A percentile compares a stretch with the other conserved stretches of the same genome.
phyloP scores from a whole-genome alignment of 2,888 invertebrate genomes.

The Rosalia funebris region DNA sequence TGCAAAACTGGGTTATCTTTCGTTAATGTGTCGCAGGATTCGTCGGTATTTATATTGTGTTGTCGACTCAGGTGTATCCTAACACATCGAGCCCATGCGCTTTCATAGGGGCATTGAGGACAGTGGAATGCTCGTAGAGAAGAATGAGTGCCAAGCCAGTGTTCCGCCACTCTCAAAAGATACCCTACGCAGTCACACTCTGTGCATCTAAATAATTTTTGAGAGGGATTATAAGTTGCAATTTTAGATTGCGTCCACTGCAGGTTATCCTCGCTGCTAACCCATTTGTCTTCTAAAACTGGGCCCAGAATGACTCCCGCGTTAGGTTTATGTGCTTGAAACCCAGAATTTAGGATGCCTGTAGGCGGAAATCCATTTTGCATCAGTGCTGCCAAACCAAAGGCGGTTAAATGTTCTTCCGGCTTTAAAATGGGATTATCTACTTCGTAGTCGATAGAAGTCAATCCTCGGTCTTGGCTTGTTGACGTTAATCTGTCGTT shows the following conservation, averaged over 20 bases:
- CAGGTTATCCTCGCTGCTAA: slow-evolving; percentile 76
- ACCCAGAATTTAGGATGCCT: slow-evolving; percentile 72
- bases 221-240: slow-evolving; percentile 81
- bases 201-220: slow-evolving; percentile 78
- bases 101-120: slow-evolving; percentile 78
- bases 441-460: slow-evolving; percentile 66
- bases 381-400: slow-evolving; percentile 81
- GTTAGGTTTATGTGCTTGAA: slow-evolving; percentile 65
- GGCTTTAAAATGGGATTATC: slow-evolving; percentile 69
- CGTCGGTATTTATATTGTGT: slow-evolving; percentile 75
- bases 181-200: slow-evolving; percentile 82
- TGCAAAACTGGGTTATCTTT: slow-evolving; percentile 80
- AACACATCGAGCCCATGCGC: slow-evolving; percentile 80
- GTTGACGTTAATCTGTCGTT: slow-evolving; percentile 56
- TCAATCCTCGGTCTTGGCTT: slow-evolving; percentile 58
- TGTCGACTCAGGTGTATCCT: slow-evolving; percentile 78
- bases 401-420: slow-evolving; percentile 78
- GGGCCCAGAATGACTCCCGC: slow-evolving; percentile 42
- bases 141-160: slow-evolving; percentile 81
- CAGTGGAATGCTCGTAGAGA: slow-evolving; percentile 73
- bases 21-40: slow-evolving; percentile 68
- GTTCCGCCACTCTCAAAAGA: slow-evolving; percentile 78
- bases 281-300: slow-evolving; percentile 68
- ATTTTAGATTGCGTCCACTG: slow-evolving; percentile 83
- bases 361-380: slow-evolving; percentile 77